Evolutionary conservation across 1,140 invertebrate genomes (phyloP).

Genomic region (Drosophila mauritiana): DNA sequence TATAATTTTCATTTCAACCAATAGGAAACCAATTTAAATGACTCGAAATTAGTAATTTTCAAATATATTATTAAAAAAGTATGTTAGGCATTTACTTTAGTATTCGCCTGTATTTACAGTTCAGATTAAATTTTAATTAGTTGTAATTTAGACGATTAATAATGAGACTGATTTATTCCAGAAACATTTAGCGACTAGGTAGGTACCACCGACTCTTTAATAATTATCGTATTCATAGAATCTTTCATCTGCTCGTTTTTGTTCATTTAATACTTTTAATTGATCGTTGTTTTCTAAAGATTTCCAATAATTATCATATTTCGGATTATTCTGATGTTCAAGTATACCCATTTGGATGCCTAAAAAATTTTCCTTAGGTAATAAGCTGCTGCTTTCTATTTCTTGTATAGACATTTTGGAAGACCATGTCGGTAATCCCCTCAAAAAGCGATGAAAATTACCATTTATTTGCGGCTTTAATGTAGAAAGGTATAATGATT

Average conservation of each 20-base stretch:
- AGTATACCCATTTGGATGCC: conserved; percentile 1
- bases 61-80: not conserved
- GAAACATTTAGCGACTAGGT: not conserved
- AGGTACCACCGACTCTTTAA: conserved; percentile 6
- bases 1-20: not conserved
- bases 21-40: conserved; percentile 9
- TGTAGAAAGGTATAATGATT: conserved; percentile 6
- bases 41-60: not conserved
- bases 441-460: conserved; percentile 43
- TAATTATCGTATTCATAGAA: conserved; percentile 23
- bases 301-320: conserved; percentile 1
- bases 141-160: not conserved
- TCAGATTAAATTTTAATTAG: not conserved
- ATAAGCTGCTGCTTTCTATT: not conserved
- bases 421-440: conserved; percentile 21
- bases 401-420: conserved; percentile 6
- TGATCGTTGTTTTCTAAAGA: conserved; percentile 6
- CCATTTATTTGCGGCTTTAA: conserved; percentile 42
- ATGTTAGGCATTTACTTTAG: not conserved
- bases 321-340: conserved; percentile 4
- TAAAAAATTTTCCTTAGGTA: conserved; percentile 14
- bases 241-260: conserved; percentile 8
- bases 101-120: conserved; percentile 15
- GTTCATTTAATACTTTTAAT: not conserved
- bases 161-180: not conserved